These are phyloP conservation scores for Proales similis DNA, from an alignment of 1,140 invertebrate species.

Conservation along the genomic window DNA sequence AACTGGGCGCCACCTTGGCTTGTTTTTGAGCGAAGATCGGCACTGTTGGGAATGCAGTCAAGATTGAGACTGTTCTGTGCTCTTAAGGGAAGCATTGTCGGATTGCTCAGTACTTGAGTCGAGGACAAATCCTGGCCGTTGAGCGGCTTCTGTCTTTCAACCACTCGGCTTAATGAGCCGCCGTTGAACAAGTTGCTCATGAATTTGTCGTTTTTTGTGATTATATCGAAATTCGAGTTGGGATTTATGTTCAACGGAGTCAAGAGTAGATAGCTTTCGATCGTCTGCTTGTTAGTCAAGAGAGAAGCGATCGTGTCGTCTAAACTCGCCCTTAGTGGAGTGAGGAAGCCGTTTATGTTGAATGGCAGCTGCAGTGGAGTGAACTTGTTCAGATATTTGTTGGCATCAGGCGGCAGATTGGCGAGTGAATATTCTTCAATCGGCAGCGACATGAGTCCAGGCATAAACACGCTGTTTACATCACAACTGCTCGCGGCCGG, in stretches of 20 bases:
- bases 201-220: constrained; percentile 35
- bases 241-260: constrained; percentile 27
- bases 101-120: constrained; percentile 6
- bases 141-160: constrained; percentile 1
- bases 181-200: constrained; percentile 18
- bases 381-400: constrained; percentile 33
- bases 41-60: background rate
- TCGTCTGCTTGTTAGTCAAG: background rate
- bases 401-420: background rate
- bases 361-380: constrained; percentile 28
- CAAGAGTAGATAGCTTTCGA: constrained; percentile 17
- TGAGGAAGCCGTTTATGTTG: constrained; percentile 11
- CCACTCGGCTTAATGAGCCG: constrained; percentile 1
- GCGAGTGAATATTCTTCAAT: constrained; percentile 9
- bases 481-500: background rate
- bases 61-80: background rate
- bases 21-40: background rate
- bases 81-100: background rate
- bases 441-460: constrained; percentile 4
- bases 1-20: constrained; percentile 11
- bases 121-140: constrained; percentile 23
- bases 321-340: constrained; percentile 1
- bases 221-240: constrained; percentile 29
- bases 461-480: constrained; percentile 1
- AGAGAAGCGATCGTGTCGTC: constrained; percentile 5